Conservation (phyloP, 30 jellyfish, hydroid and myxozoan genomes). For the Catostylus mosaicus region DNA sequence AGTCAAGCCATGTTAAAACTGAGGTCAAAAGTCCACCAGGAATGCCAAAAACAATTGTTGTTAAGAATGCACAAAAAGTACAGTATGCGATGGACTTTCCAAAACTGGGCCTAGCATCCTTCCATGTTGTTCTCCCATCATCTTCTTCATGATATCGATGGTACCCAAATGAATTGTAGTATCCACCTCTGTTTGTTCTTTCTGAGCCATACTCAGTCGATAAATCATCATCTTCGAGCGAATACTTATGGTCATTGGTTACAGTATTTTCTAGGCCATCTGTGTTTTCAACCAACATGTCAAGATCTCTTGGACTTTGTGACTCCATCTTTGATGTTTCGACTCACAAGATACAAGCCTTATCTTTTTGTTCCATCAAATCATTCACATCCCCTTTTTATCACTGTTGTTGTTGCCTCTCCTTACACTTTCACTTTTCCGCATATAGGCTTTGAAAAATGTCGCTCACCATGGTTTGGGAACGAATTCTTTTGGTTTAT, state of each 20-base stretch:
- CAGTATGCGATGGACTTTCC: slow-evolving; percentile 8
- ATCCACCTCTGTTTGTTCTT: too few relatives aligned
- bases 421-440: too few relatives aligned
- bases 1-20: slow-evolving; percentile 42
- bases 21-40: slow-evolving; percentile 37
- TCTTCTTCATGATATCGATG: not conserved
- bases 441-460: too few relatives aligned
- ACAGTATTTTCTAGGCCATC: too few relatives aligned
- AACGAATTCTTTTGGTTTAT: too few relatives aligned
- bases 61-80: slow-evolving; percentile 12
- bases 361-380: not conserved
- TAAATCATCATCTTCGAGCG: slow-evolving; percentile 3
- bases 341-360: too few relatives aligned
- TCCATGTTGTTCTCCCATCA: slow-evolving; percentile 19
- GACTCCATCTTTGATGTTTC: too few relatives aligned
- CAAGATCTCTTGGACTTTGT: too few relatives aligned
- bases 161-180: not conserved
- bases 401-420: too few relatives aligned
- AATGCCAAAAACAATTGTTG: slow-evolving; percentile 44
- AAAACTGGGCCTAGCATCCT: slow-evolving; percentile 36
- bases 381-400: not conserved
- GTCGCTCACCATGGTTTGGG: too few relatives aligned
- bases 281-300: too few relatives aligned
- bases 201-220: slow-evolving; percentile 16
- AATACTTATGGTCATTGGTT: too few relatives aligned